Percentiles rank a stretch among this genome's conserved stretches.
Conservation (phyloP, 1,140 invertebrate genomes). For the Stegodyphus dumicola region DNA sequence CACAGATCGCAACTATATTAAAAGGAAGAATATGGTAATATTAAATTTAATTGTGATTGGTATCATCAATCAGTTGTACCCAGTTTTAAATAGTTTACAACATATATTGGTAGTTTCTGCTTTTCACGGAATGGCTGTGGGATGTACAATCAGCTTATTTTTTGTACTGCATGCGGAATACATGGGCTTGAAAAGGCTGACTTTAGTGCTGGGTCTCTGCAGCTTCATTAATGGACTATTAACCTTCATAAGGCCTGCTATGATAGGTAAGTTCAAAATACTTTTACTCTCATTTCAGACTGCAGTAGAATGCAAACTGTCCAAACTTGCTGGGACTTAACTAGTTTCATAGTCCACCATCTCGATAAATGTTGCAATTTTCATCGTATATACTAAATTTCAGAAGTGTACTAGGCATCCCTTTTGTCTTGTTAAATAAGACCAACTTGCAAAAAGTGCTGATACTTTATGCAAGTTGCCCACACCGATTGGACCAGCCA, state of each 20-base stretch:
- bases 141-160: slow-evolving; percentile 45
- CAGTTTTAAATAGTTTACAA: slow-evolving; percentile 3
- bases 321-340: no score
- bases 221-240: slow-evolving; percentile 53
- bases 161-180: slow-evolving; percentile 57
- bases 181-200: slow-evolving; percentile 31
- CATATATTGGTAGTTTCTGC: slow-evolving; percentile 24
- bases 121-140: slow-evolving; percentile 45
- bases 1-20: slow-evolving; percentile 51
- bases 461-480: no score
- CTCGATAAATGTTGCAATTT: no score
- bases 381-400: no score
- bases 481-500: no score
- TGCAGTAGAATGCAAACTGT: background rate
- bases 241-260: slow-evolving; percentile 36
- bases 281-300: background rate
- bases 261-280: slow-evolving; percentile 55
- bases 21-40: slow-evolving; percentile 37
- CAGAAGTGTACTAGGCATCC: no score
- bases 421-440: no score
- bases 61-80: slow-evolving; percentile 36
- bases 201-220: slow-evolving; percentile 56
- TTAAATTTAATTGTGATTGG: slow-evolving; percentile 44
- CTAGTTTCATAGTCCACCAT: no score
- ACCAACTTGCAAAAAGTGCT: no score